Conservation (phyloP, 2,113 vertebrate species). For the Lates calcarifer region DNA sequence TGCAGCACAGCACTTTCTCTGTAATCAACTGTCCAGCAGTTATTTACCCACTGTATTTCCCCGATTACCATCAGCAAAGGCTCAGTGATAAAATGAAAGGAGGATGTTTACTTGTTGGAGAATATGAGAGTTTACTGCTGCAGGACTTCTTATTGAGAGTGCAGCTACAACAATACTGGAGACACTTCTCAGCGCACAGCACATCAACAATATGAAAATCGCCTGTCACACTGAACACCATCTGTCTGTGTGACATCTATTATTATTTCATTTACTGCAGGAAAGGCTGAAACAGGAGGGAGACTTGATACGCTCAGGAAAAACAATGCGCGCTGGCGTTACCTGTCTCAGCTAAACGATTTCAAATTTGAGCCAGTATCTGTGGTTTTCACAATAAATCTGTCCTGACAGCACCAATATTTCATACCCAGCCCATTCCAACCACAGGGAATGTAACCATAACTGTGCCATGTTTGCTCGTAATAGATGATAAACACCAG, state of each 20-base stretch:
- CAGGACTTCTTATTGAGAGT: not conserved
- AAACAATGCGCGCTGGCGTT: too few species aligned
- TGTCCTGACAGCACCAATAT: slow-evolving; percentile 18
- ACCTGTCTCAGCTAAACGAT: not conserved
- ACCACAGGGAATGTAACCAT: slow-evolving; percentile 25
- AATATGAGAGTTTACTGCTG: not conserved
- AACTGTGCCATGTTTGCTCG: slow-evolving; percentile 27
- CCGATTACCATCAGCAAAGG: not conserved
- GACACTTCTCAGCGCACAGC: not conserved
- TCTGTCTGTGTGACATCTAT: slow-evolving; percentile 2
- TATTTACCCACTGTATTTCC: not conserved
- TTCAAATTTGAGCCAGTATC: slow-evolving; percentile 1
- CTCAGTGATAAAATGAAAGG: slow-evolving; percentile 23
- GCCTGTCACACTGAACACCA: slow-evolving; percentile 6
- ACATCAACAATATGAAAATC: slow-evolving; percentile 22
- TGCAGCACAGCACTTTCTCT: too few species aligned
- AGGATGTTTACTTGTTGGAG: slow-evolving; percentile 26
- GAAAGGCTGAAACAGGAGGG: slow-evolving; percentile 4
- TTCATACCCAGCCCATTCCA: slow-evolving; percentile 35
- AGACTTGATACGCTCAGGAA: not conserved
- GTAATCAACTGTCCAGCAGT: not conserved
- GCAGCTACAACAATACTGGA: not conserved
- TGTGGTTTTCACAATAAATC: slow-evolving; percentile 30
- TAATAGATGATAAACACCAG: slow-evolving; percentile 51
- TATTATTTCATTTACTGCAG: not conserved